These are phyloP conservation scores for Zootermopsis nevadensis DNA, from an alignment of 2,888 invertebrate genomes.

Conservation along the genomic window DNA sequence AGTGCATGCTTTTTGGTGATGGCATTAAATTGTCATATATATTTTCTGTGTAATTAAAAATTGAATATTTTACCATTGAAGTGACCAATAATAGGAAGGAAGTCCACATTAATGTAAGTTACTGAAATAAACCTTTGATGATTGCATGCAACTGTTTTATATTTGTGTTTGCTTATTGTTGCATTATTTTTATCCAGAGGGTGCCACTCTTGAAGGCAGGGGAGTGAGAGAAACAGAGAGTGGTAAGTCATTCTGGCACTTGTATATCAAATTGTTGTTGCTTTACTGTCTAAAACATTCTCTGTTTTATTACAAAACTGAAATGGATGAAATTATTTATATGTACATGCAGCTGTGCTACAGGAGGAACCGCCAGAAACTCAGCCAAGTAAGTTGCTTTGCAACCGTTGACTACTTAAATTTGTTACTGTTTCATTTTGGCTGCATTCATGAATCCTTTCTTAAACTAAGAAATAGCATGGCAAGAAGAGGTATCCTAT, in stretches of 20 bases:
- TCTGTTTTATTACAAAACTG: constrained; percentile 2
- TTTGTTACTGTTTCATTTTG: background rate
- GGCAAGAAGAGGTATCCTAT: too few relatives aligned
- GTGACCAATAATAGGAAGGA: background rate
- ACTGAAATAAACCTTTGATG: background rate
- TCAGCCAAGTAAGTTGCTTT: constrained; percentile 45
- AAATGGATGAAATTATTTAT: constrained; percentile 29
- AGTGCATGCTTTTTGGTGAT: background rate
- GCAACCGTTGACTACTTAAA: background rate
- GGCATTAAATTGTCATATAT: background rate
- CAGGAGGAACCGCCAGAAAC: constrained; percentile 38
- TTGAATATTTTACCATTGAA: too few relatives aligned
- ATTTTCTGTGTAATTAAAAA: background rate
- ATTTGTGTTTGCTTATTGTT: constrained; percentile 49
- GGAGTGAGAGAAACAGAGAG: constrained; percentile 43
- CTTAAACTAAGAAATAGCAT: too few relatives aligned
- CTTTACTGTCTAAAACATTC: background rate
- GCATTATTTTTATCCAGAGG: constrained; percentile 49
- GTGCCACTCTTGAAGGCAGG: constrained; percentile 47
- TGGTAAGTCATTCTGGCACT: constrained; percentile 46
- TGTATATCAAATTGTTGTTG: constrained; percentile 14
- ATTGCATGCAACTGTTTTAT: background rate
- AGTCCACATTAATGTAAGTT: background rate
- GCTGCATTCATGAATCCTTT: too few relatives aligned
- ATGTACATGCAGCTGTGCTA: constrained; percentile 43